Conservation (phyloP, 2,113 vertebrate genomes). For the Gymnorhina tibicen region DNA sequence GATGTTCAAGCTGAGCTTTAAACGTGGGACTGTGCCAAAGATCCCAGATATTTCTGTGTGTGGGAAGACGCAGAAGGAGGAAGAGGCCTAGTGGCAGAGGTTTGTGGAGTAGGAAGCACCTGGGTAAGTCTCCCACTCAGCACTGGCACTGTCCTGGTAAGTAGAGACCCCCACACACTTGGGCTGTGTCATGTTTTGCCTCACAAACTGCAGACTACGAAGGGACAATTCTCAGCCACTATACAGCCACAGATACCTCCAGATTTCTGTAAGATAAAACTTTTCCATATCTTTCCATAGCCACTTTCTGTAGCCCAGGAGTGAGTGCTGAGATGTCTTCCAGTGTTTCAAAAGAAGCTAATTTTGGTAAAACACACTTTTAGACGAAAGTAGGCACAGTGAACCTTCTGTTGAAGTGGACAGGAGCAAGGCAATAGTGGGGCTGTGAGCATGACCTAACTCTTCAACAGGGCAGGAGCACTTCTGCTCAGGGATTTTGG, state of each 20-base stretch:
- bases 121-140: neutral
- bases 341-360: neutral
- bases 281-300: neutral
- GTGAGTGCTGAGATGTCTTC: neutral
- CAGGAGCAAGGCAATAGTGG: fast-evolving
- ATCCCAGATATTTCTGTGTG: neutral
- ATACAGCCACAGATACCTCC: neutral
- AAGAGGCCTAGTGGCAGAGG: neutral
- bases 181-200: fast-evolving
- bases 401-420: neutral
- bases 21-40: neutral
- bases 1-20: neutral
- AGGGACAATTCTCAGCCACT: neutral
- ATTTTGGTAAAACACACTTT: neutral
- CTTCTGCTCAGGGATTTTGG: neutral
- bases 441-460: neutral
- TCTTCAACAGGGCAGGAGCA: neutral
- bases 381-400: neutral
- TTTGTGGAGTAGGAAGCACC: neutral
- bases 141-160: neutral
- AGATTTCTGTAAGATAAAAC: neutral
- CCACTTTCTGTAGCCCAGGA: neutral
- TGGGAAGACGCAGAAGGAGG: neutral
- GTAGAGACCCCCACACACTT: neutral
- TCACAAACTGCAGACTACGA: neutral